Conservation (phyloP, 2,888 invertebrate genomes). For the Lycophotia porphyrea region DNA sequence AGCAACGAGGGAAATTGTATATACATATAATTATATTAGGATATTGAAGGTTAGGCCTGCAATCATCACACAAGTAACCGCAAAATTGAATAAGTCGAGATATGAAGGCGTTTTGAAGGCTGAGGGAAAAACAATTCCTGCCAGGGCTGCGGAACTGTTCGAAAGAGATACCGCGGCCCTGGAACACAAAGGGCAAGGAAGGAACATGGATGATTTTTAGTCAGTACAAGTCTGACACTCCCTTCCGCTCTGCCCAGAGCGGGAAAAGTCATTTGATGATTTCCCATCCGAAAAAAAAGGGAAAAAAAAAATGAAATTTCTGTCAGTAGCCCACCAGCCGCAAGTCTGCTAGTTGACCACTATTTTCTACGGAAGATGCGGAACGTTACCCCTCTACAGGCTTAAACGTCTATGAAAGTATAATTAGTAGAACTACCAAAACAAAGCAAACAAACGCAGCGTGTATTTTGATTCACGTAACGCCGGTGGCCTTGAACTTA, state of each 20-base stretch:
- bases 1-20: too few relatives aligned
- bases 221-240: too few relatives aligned
- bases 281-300: too few relatives aligned
- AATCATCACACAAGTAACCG: not conserved
- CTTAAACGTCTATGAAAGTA: not conserved
- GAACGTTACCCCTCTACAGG: not conserved
- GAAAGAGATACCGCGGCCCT: too few relatives aligned
- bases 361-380: not conserved
- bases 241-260: too few relatives aligned
- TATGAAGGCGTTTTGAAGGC: not conserved
- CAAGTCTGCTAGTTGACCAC: not conserved
- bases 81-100: not conserved
- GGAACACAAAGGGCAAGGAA: too few relatives aligned
- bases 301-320: too few relatives aligned
- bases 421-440: not conserved
- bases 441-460: slow-evolving; percentile 23
- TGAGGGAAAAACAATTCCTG: not conserved
- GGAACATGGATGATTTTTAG: too few relatives aligned
- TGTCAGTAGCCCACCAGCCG: not conserved
- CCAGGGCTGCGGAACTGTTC: too few relatives aligned
- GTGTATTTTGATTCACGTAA: slow-evolving; percentile 31
- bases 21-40: too few relatives aligned
- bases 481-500: slow-evolving; percentile 35
- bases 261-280: too few relatives aligned
- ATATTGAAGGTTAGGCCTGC: too few relatives aligned